Evolutionary conservation across 2,797 vertebrate species (phyloP).

Genomic region (Hydrolagus colliei): DNA sequence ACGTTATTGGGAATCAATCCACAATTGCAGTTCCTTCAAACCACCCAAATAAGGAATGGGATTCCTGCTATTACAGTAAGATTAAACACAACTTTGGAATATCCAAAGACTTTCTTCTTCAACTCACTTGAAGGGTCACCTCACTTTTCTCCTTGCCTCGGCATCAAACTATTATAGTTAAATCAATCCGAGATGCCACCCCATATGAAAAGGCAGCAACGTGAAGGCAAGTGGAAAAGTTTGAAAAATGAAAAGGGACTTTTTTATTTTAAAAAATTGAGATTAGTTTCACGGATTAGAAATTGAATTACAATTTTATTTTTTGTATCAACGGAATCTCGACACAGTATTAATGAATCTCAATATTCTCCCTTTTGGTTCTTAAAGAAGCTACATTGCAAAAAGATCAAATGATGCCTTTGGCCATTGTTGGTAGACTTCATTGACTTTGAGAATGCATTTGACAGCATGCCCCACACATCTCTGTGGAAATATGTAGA

Average conservation of each 20-base stretch:
- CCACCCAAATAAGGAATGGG: not conserved
- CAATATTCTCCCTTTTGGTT: not conserved
- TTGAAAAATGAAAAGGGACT: not conserved
- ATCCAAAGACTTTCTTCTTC: not conserved
- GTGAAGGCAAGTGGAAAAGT: no score
- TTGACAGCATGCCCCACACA: not conserved
- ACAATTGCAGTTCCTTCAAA: not conserved
- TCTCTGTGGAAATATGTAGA: constrained; percentile 7
- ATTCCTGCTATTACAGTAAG: not conserved
- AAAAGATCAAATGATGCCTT: not conserved
- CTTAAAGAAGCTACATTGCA: constrained; percentile 9
- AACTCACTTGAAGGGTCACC: not conserved
- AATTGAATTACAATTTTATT: no score
- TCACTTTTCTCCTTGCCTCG: no score
- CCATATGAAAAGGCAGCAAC: no score
- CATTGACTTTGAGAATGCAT: constrained; percentile 12
- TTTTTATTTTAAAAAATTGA: not conserved
- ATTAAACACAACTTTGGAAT: not conserved
- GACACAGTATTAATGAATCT: not conserved
- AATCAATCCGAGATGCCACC: no score
- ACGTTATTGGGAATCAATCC: not conserved
- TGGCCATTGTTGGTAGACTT: not conserved
- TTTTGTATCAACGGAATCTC: not conserved
- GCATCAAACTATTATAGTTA: no score
- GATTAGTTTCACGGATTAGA: not conserved